Conservation (phyloP, 2,113 vertebrate genomes). For the Stegastes partitus region DNA sequence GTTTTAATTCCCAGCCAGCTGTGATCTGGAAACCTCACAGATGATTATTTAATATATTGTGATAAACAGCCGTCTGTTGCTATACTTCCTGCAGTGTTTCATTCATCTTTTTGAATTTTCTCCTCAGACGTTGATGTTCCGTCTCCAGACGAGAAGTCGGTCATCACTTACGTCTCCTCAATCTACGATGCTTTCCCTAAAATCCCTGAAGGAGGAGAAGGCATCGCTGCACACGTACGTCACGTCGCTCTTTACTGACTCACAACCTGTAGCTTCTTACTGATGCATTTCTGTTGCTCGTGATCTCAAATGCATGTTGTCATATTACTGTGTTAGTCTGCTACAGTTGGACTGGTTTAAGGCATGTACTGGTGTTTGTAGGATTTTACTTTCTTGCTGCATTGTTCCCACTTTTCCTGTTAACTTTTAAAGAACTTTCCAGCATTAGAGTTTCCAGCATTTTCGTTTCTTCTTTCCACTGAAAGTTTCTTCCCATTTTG, state of each 20-base stretch:
- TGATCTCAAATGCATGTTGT: too few species aligned
- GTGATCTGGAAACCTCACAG: too few species aligned
- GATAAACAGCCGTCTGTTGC: background rate
- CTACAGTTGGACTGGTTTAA: too few species aligned
- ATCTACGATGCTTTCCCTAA: slow-evolving; percentile 99
- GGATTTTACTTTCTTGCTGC: background rate
- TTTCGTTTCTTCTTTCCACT: background rate
- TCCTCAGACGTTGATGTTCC: slow-evolving; percentile 95
- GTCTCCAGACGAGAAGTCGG: slow-evolving; percentile 97
- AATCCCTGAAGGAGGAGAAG: slow-evolving; percentile 97
- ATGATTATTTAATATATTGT: too few species aligned
- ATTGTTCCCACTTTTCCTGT: background rate
- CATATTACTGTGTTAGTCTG: too few species aligned
- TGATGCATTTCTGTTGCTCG: background rate
- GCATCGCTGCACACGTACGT: slow-evolving; percentile 92
- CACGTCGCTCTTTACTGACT: background rate
- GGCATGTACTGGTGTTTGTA: background rate
- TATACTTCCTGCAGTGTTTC: background rate
- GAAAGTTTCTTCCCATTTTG: slow-evolving; percentile 4
- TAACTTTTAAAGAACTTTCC: background rate
- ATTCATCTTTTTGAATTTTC: background rate
- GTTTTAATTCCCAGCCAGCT: too few species aligned
- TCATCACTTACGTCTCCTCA: slow-evolving; percentile 98
- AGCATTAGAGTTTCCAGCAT: background rate
- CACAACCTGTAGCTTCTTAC: too few species aligned